Evolutionary conservation across 37 sponge, comb jelly and placozoan species (phyloP).

Genomic region (Ephydatia muelleri): DNA sequence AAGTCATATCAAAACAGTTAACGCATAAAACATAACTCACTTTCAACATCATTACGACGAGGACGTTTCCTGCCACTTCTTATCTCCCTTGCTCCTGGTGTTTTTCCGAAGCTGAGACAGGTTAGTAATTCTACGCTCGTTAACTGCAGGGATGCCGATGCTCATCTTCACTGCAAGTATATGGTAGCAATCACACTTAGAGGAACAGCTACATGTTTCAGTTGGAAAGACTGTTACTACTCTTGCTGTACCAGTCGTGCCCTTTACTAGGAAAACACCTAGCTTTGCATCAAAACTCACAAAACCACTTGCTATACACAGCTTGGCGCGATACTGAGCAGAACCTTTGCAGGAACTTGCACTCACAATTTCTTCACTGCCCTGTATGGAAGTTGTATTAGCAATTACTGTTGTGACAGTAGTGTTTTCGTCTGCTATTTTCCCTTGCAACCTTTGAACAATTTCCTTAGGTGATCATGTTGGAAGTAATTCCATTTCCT

Average conservation of each 20-base stretch:
- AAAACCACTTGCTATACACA: not conserved
- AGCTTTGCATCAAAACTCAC: constrained; percentile 35
- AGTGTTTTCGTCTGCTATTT: no score
- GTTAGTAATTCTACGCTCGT: constrained; percentile 17
- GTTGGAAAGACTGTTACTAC: constrained; percentile 41
- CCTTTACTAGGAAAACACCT: constrained; percentile 23
- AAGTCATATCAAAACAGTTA: no score
- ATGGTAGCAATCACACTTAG: constrained; percentile 53
- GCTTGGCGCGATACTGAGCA: not conserved
- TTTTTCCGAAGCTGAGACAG: constrained; percentile 48
- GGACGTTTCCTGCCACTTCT: constrained; percentile 51
- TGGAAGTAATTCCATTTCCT: constrained; percentile 2
- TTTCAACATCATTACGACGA: not conserved
- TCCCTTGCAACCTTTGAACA: not conserved
- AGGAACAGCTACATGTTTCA: constrained; percentile 66
- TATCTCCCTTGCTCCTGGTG: constrained; percentile 17
- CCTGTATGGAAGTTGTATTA: no score
- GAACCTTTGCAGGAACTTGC: not conserved
- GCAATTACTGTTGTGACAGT: no score
- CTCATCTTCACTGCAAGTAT: constrained; percentile 58
- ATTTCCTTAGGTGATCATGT: constrained; percentile 16
- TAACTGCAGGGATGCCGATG: constrained; percentile 14
- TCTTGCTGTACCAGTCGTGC: constrained; percentile 24
- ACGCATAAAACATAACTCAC: no score
- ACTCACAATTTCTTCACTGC: not conserved